phyloP scores from a whole-genome alignment of 2,113 vertebrate species.

The Sardina pilchardus region DNA sequence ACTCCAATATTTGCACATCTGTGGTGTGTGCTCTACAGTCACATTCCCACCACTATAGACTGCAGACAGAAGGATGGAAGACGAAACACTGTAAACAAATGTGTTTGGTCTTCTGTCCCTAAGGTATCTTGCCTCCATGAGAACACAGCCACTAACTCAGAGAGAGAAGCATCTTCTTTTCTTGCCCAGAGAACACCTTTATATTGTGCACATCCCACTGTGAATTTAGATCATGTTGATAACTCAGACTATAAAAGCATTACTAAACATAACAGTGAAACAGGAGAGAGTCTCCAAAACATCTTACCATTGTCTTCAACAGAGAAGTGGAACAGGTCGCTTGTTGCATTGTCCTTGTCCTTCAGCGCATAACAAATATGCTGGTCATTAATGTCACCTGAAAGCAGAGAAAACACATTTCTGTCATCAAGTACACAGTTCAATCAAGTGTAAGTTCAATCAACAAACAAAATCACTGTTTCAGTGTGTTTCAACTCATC shows the following conservation, averaged over 20 bases:
- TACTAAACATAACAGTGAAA: not conserved
- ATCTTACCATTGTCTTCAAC: conserved; percentile 25
- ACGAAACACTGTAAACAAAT: not conserved
- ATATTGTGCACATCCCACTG: not conserved
- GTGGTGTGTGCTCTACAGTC: not conserved
- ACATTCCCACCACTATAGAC: not conserved
- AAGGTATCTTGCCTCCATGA: not conserved
- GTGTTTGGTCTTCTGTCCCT: not conserved
- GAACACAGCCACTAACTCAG: not conserved
- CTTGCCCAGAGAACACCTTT: not conserved
- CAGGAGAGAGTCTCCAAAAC: not conserved
- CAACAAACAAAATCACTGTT: not conserved
- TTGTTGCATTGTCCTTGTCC: conserved; percentile 80
- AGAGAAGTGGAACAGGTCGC: conserved; percentile 83
- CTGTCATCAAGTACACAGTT: not conserved
- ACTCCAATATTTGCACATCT: not conserved
- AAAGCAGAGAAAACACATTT: conserved; percentile 13
- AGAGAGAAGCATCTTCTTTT: not conserved
- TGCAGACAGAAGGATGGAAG: not conserved
- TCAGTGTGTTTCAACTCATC: not conserved
- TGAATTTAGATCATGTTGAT: not conserved
- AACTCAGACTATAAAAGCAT: not conserved
- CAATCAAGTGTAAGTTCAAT: not conserved
- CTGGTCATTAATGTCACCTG: conserved; percentile 89
- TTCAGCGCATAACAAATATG: conserved; percentile 89